Percentiles rank a stretch among this genome's conserved stretches.
These are phyloP conservation scores for Channa maculata DNA, from an alignment of 2,113 vertebrate genomes.

Conservation along the genomic window DNA sequence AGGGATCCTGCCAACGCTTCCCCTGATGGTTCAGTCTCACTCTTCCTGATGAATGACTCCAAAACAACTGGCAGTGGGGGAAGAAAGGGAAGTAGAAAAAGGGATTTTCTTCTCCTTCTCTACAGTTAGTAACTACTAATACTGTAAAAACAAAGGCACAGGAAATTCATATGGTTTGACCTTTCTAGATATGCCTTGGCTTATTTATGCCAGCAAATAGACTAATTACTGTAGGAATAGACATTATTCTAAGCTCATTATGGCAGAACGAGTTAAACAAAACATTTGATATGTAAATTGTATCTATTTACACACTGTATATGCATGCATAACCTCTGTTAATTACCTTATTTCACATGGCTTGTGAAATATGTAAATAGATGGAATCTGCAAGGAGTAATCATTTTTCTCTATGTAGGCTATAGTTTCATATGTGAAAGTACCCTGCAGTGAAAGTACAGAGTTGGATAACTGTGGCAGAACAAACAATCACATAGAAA, in stretches of 20 bases:
- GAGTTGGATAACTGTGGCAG: not conserved
- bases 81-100: not conserved
- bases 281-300: slow-evolving; percentile 10
- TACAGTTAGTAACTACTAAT: slow-evolving; percentile 35
- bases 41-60: slow-evolving; percentile 72
- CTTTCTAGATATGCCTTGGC: slow-evolving; percentile 47
- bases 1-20: slow-evolving; percentile 61
- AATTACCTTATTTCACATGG: slow-evolving; percentile 14
- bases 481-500: slow-evolving; percentile 8
- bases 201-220: slow-evolving; percentile 45
- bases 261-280: not conserved
- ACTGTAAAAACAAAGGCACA: slow-evolving; percentile 28
- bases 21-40: slow-evolving; percentile 62
- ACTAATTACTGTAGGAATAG: slow-evolving; percentile 8
- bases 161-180: slow-evolving; percentile 17
- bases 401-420: not conserved
- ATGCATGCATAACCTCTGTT: slow-evolving; percentile 30
- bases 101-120: slow-evolving; percentile 19
- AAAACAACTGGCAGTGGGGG: slow-evolving; percentile 58
- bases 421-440: not conserved
- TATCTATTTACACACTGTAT: slow-evolving; percentile 10
- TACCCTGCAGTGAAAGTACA: not conserved
- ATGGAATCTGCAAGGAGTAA: slow-evolving; percentile 1
- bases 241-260: slow-evolving; percentile 10
- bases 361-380: slow-evolving; percentile 38